phyloP scores from a whole-genome alignment of 2,797 vertebrate species.

The Pagetopsis macropterus region DNA sequence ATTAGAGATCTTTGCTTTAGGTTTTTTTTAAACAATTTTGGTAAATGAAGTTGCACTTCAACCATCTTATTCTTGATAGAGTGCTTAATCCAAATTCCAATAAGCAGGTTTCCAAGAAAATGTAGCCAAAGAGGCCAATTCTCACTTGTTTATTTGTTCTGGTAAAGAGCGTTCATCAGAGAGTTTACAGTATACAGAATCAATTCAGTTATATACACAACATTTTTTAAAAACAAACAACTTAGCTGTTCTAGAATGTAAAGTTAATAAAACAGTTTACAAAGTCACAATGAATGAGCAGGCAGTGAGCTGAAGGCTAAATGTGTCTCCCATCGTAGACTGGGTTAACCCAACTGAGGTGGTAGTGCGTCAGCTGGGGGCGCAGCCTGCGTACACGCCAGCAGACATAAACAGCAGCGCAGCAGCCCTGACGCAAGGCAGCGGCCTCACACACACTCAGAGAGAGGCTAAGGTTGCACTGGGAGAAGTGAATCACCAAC shows the following conservation, averaged over 20 bases:
- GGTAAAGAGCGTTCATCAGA: too few species aligned
- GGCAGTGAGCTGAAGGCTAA: constrained; percentile 6
- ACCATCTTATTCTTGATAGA: too few species aligned
- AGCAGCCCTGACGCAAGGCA: constrained; percentile 73
- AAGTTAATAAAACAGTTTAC: constrained; percentile 7
- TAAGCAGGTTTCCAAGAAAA: too few species aligned
- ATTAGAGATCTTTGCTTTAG: too few species aligned
- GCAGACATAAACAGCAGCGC: constrained; percentile 77
- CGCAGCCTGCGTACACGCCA: constrained; percentile 64
- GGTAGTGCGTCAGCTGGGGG: constrained; percentile 74
- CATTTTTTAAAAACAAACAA: neutral
- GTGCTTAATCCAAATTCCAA: too few species aligned
- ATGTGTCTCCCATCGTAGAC: constrained; percentile 28
- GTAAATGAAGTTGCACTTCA: too few species aligned
- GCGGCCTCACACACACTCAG: constrained; percentile 64
- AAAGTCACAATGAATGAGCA: constrained; percentile 35
- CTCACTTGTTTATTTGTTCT: too few species aligned
- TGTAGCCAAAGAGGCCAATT: too few species aligned
- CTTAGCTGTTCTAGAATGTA: neutral
- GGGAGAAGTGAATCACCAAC: constrained; percentile 81
- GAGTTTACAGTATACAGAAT: too few species aligned
- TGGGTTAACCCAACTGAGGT: constrained; percentile 60
- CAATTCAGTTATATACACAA: too few species aligned
- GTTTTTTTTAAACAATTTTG: too few species aligned
- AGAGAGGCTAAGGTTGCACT: constrained; percentile 58